Conservation (phyloP, 2,888 invertebrate species). For the Caenorhabditis parvicauda region DNA sequence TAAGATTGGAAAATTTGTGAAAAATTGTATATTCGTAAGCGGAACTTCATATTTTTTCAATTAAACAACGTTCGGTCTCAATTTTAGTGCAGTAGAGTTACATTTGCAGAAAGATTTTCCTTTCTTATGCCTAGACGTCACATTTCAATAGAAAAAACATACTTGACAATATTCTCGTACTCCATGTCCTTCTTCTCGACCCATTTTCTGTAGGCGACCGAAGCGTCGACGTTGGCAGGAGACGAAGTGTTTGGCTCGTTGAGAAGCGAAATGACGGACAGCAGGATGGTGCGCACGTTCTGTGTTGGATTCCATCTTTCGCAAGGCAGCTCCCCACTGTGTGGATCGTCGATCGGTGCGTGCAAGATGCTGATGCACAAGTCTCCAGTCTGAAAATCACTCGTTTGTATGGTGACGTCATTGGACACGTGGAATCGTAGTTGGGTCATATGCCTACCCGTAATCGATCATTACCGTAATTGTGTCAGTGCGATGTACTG, state of each 20-base stretch:
- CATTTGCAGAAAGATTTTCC: too few relatives aligned
- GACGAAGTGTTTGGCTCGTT: conserved; percentile 99
- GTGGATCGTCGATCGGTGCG: conserved; percentile 97
- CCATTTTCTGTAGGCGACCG: conserved; percentile 98
- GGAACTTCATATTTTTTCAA: too few relatives aligned
- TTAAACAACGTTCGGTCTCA: too few relatives aligned
- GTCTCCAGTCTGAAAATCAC: conserved; percentile 83
- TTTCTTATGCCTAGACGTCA: background rate
- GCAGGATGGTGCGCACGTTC: conserved; percentile 87
- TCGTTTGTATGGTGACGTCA: background rate
- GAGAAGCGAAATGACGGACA: conserved; percentile 94
- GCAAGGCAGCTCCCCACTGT: conserved; percentile 95
- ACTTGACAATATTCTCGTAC: conserved; percentile 88
- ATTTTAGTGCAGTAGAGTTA: too few relatives aligned
- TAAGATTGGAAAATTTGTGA: background rate
- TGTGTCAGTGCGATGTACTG: too few relatives aligned
- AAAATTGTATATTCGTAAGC: too few relatives aligned
- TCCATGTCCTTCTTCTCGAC: conserved; percentile 85
- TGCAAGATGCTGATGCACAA: conserved; percentile 98
- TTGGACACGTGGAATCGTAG: too few relatives aligned
- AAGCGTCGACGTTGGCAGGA: conserved; percentile 98
- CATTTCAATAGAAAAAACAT: background rate
- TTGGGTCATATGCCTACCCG: too few relatives aligned
- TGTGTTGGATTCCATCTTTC: conserved; percentile 99
- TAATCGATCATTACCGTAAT: too few relatives aligned